A percentile compares a stretch with the other conserved stretches of the same genome.
These are phyloP conservation scores for Hirtodrosophila duncani DNA, from an alignment of 2,888 invertebrate genomes.

Conservation along the genomic window DNA sequence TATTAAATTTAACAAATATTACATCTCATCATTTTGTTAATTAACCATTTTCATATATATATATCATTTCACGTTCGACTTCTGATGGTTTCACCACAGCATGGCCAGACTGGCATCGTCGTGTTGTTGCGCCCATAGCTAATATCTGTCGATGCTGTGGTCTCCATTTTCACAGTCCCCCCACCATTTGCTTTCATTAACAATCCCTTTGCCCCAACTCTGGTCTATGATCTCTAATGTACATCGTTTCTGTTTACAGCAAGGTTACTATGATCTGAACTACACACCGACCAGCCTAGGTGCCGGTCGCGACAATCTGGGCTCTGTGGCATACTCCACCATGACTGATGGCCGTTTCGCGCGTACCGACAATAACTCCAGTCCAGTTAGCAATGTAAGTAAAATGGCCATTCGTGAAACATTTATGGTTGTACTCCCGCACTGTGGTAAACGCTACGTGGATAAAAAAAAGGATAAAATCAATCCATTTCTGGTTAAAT, in stretches of 20 bases:
- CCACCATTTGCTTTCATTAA: too few relatives aligned
- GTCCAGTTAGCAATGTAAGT: slow-evolving; percentile 81
- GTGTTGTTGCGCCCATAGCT: too few relatives aligned
- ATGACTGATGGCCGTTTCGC: slow-evolving; percentile 85
- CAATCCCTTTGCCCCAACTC: not conserved
- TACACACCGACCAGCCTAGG: slow-evolving; percentile 86
- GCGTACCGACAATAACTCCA: slow-evolving; percentile 88
- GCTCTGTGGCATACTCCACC: slow-evolving; percentile 84
- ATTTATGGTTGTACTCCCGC: too few relatives aligned
- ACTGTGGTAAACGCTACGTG: too few relatives aligned
- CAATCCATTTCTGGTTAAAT: too few relatives aligned
- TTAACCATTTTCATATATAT: not conserved
- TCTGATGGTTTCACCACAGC: not conserved
- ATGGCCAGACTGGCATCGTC: slow-evolving; percentile 17
- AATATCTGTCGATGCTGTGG: slow-evolving; percentile 10
- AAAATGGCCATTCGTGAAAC: too few relatives aligned
- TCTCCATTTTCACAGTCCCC: slow-evolving; percentile 1
- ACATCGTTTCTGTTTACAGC: slow-evolving; percentile 78
- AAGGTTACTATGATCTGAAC: slow-evolving; percentile 85
- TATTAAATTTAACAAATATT: too few relatives aligned
- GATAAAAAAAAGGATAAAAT: too few relatives aligned
- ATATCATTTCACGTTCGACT: slow-evolving; percentile 5
- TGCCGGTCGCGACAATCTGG: slow-evolving; percentile 83
- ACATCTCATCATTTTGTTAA: too few relatives aligned
- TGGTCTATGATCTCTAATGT: not conserved